Evolutionary conservation across 2,113 vertebrate genomes (phyloP).

Genomic region (Rhipidura dahli): DNA sequence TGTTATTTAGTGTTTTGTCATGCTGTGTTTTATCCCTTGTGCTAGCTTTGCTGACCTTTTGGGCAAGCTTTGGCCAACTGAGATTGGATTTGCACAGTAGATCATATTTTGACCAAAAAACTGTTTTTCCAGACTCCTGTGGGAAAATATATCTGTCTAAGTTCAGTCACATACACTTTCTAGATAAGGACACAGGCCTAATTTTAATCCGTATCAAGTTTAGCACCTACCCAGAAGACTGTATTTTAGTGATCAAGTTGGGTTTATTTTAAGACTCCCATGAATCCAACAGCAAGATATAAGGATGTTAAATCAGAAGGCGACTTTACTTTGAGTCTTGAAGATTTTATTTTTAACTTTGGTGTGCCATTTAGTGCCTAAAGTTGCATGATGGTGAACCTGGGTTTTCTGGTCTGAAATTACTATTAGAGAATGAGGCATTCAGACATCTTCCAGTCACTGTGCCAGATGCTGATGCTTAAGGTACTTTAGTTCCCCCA

Average conservation of each 20-base stretch:
- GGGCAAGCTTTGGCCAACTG: not conserved
- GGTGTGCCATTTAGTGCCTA: not conserved
- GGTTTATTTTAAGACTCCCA: rapidly evolving
- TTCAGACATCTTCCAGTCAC: not conserved
- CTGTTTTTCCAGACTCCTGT: not conserved
- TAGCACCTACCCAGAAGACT: not conserved
- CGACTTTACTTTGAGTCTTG: not conserved
- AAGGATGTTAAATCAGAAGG: not conserved
- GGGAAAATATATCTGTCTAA: not conserved
- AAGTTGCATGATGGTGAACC: not conserved
- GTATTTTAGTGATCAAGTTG: not conserved
- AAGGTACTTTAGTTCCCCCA: not conserved
- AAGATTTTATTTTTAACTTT: not conserved
- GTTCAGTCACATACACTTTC: not conserved
- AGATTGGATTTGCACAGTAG: not conserved
- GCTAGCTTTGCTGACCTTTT: not conserved
- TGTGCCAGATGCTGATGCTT: not conserved
- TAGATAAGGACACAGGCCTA: not conserved
- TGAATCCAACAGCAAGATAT: not conserved
- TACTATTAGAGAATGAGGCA: rapidly evolving
- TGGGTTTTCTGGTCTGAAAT: not conserved
- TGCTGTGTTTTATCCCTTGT: not conserved
- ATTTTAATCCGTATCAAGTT: not conserved
- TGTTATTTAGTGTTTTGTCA: not conserved
- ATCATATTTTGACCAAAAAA: not conserved